Evolutionary conservation across 2,797 vertebrate species (phyloP).

Genomic region (Tachyglossus aculeatus): DNA sequence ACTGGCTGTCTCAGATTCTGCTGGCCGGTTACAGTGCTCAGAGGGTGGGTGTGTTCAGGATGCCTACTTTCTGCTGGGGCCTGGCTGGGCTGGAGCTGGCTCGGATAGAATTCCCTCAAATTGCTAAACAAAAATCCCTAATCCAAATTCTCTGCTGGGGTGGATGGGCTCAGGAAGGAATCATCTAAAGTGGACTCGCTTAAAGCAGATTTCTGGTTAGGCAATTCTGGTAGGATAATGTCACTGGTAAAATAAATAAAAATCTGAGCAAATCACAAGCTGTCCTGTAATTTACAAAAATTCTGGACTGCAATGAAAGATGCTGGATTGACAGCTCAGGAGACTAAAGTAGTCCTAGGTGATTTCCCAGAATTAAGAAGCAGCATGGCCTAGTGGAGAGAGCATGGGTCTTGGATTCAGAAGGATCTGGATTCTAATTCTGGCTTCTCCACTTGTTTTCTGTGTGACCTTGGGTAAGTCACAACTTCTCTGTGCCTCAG

Average conservation of each 20-base stretch:
- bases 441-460: neutral
- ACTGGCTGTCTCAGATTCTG: neutral
- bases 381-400: too few species aligned
- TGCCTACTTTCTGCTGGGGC: slow-evolving; percentile 4
- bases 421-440: neutral
- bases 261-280: neutral
- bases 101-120: slow-evolving; percentile 2
- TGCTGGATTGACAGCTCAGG: neutral
- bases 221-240: slow-evolving; percentile 37
- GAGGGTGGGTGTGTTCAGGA: neutral
- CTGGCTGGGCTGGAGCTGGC: slow-evolving; percentile 15
- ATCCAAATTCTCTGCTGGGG: slow-evolving; percentile 6
- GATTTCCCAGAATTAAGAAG: too few species aligned
- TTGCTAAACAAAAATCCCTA: slow-evolving; percentile 18
- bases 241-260: neutral
- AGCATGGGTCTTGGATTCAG: neutral
- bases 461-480: neutral
- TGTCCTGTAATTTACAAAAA: slow-evolving; percentile 10
- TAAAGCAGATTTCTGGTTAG: neutral
- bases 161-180: slow-evolving; percentile 25
- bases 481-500: too few species aligned
- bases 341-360: neutral
- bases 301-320: neutral
- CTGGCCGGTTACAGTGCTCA: neutral
- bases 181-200: slow-evolving; percentile 41